Base-by-base conservation (phyloP, 2,888 invertebrate genomes). In the Ametastegia equiseti region DNA sequence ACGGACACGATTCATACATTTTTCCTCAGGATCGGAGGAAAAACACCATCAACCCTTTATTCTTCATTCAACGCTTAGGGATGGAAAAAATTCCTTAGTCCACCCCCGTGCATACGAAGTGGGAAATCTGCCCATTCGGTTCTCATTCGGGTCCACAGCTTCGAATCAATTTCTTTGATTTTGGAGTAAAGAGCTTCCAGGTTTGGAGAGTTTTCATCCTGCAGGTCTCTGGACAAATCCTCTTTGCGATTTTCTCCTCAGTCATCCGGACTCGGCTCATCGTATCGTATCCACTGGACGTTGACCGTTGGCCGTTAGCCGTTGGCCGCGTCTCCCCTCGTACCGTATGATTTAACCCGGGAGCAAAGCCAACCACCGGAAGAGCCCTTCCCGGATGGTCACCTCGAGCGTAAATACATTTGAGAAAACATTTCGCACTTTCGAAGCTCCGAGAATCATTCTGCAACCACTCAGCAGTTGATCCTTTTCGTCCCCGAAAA, bases 1-100 rank as follows among this genome's bases (percentile, higher is more conserved):
- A 87, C 86, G 88, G 87, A 91, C 90, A 91, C 90, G 91, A 89
- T 91, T 91, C 90, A 90, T 90, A 91, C 91, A 91, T 91, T 91
- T 91, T 39, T 89, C 88, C 88, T 85, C 69, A 50, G 23, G 36
- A 30, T 50, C 13, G 15, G n/a, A 60, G 57, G 57, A 54, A 54
- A 36, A 80, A 71, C 54, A 39, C 33, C 65, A 83, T 81, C 82
- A 80, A 80, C 82, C 75, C 83, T 82, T 82, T 69, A 77, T 69
- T 80, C 42, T 60, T 63, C n/a, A n/a, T n/a, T n/a, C n/a, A n/a
- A n/a, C n/a, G n/a, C n/a, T n/a, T n/a, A n/a, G n/a, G n/a, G n/a
- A n/a, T n/a, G n/a, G n/a, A n/a, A n/a, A n/a, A n/a, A n/a, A n/a
- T n/a, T n/a, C n/a, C n/a, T n/a, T n/a, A n/a, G n/a, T n/a, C n/a